These are phyloP conservation scores for Leptatherina wallacei DNA, from an alignment of 2,797 vertebrate genomes.

Conservation along the genomic window DNA sequence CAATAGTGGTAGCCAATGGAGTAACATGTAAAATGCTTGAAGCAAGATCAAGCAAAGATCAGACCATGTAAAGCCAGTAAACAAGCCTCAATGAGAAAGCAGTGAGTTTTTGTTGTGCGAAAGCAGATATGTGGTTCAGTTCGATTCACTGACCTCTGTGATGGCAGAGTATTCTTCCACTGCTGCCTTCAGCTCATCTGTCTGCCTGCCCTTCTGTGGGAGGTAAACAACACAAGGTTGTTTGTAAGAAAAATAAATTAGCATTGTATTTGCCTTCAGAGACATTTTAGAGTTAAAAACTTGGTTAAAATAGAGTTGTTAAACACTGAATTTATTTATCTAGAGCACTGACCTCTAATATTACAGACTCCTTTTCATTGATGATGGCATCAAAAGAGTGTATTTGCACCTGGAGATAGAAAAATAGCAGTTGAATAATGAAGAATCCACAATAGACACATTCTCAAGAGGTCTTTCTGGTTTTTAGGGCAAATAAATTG, in stretches of 20 bases:
- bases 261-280: neutral
- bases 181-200: constrained; percentile 85
- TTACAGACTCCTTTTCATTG: constrained; percentile 82
- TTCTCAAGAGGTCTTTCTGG: neutral
- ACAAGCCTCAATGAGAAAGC: constrained; percentile 1
- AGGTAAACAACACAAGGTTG: neutral
- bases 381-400: constrained; percentile 81
- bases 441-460: neutral
- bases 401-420: constrained; percentile 81
- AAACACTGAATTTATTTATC: neutral
- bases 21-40: neutral
- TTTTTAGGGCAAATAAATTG: neutral
- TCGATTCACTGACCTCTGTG: constrained; percentile 84
- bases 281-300: neutral
- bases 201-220: constrained; percentile 84
- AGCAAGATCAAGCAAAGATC: neutral
- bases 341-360: constrained; percentile 83
- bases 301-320: fast-evolving
- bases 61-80: neutral
- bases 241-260: neutral
- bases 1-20: neutral
- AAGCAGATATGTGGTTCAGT: constrained; percentile 1
- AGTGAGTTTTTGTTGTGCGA: neutral
- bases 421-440: neutral
- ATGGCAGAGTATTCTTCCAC: constrained; percentile 86